Evolutionary conservation across 92 coral and sea anemone species (phyloP).

Genomic region (Ricordea florida): DNA sequence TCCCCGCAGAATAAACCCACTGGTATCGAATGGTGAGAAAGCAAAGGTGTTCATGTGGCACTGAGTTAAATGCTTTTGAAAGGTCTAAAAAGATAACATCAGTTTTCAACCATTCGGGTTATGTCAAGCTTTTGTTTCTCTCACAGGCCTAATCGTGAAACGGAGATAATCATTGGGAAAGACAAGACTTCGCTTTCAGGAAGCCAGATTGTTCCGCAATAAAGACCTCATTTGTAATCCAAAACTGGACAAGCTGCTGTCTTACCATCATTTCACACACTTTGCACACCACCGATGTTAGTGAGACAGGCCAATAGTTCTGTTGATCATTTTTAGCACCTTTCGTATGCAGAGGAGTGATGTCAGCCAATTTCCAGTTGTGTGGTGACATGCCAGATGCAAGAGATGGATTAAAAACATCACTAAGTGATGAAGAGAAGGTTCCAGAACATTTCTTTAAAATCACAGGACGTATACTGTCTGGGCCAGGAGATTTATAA

Average conservation of each 20-base stretch:
- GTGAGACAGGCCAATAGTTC: slow-evolving; percentile 20
- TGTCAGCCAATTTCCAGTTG: slow-evolving; percentile 22
- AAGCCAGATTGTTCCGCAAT: slow-evolving; percentile 10
- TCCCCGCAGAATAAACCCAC: slow-evolving; percentile 38
- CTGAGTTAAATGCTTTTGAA: slow-evolving; percentile 44
- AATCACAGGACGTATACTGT: slow-evolving; percentile 30
- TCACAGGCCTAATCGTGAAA: slow-evolving; percentile 30
- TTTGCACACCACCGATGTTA: no score
- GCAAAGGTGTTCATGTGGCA: slow-evolving; percentile 44
- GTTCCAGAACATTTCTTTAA: slow-evolving; percentile 28
- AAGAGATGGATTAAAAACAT: slow-evolving; percentile 1
- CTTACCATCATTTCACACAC: no score
- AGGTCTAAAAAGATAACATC: slow-evolving; percentile 49
- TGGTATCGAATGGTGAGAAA: slow-evolving; percentile 32
- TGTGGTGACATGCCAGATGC: slow-evolving; percentile 7
- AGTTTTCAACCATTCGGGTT: no score
- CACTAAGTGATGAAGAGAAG: slow-evolving; percentile 5
- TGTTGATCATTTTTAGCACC: slow-evolving; percentile 11
- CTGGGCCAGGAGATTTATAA: slow-evolving; percentile 25
- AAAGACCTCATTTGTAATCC: background rate
- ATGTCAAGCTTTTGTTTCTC: slow-evolving; percentile 21
- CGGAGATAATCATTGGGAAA: slow-evolving; percentile 18
- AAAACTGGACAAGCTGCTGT: background rate
- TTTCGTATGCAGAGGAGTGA: slow-evolving; percentile 29
- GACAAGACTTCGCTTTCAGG: slow-evolving; percentile 23